phyloP scores from a whole-genome alignment of 2,888 invertebrate species.

The Sphecodes monilicornis region DNA sequence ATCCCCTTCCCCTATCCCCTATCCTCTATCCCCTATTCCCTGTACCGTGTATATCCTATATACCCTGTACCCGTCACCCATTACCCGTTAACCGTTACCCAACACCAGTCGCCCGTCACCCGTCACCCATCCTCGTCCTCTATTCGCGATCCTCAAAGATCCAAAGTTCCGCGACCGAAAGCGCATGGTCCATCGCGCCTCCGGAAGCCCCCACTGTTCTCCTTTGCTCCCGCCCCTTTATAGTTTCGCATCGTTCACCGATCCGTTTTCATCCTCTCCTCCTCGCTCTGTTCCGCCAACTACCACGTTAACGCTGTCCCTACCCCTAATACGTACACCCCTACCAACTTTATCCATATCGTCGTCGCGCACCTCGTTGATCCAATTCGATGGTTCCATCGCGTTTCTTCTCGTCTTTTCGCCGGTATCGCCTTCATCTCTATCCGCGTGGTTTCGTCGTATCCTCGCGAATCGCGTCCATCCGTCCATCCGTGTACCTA shows the following conservation, averaged over 20 bases:
- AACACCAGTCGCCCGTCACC: background rate
- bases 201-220: conserved; percentile 60
- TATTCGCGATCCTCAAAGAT: conserved; percentile 78
- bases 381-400: background rate
- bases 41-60: background rate
- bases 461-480: background rate
- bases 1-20: background rate
- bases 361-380: background rate
- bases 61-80: background rate
- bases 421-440: background rate
- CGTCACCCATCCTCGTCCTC: conserved; percentile 56
- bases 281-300: background rate
- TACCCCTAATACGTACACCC: background rate
- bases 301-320: background rate
- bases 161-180: conserved; percentile 69
- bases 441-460: too few species aligned
- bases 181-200: conserved; percentile 74
- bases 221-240: conserved; percentile 30
- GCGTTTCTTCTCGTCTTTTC: background rate
- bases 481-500: too few species aligned
- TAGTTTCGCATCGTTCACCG: conserved; percentile 18
- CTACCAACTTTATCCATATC: background rate
- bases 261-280: conserved; percentile 10
- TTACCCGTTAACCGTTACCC: background rate
- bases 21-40: background rate